A percentile compares a stretch with the other conserved stretches of the same genome.
Evolutionary conservation across 2,113 vertebrate genomes (phyloP).

Genomic region (Bucco capensis): DNA sequence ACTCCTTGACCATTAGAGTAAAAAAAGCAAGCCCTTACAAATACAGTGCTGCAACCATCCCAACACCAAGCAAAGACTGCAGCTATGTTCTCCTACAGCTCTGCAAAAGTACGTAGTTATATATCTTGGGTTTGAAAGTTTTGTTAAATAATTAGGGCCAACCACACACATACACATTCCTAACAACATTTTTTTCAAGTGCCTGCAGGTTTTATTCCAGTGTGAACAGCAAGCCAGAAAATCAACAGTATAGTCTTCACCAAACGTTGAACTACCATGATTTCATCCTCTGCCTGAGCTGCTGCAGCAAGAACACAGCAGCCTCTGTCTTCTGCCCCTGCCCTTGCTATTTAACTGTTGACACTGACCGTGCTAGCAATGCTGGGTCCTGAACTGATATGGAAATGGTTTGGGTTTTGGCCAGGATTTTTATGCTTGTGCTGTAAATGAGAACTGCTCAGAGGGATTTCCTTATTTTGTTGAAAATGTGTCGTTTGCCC

Average conservation of each 20-base stretch:
- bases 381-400: not conserved
- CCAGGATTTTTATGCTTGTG: not conserved
- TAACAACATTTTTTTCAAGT: not conserved
- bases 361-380: not conserved
- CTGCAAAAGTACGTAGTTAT: not conserved
- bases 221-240: not conserved
- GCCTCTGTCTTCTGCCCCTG: conserved; percentile 29
- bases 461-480: not conserved
- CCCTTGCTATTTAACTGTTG: not conserved
- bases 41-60: not conserved
- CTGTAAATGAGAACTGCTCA: not conserved
- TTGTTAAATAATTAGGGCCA: not conserved
- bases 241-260: conserved; percentile 19
- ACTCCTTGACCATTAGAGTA: not conserved
- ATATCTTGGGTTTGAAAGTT: not conserved
- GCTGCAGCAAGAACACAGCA: conserved; percentile 21
- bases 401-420: not conserved
- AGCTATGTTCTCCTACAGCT: not conserved
- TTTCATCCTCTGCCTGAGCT: conserved; percentile 29
- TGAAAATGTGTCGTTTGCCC: not conserved
- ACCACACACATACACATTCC: not conserved
- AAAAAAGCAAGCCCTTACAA: not conserved
- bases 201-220: not conserved
- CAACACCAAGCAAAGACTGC: not conserved
- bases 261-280: not conserved